Base-by-base conservation (phyloP, 2,113 vertebrate genomes). In the Columba janthina region DNA sequence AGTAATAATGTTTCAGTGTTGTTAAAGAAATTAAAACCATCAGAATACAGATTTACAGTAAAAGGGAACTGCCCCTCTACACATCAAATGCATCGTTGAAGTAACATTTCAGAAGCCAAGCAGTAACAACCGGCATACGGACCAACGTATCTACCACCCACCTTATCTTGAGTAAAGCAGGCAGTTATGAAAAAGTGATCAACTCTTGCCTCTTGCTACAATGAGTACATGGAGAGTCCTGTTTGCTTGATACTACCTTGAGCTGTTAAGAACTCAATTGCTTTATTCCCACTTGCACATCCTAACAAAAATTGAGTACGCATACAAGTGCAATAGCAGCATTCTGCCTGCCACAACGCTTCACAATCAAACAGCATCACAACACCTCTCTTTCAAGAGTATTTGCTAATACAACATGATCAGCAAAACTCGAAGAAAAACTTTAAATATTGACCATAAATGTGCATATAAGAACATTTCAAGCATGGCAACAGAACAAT, bases 401-500 rank as follows among this genome's bases (percentile, higher is more conserved):
- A 57, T 86, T 94, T 2, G 0, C 9, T 66, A 93, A 90, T 44
- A 85, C 34, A 74, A 17, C 64, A 38, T 73, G 31, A 82, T 66
- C 29, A 70, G 1, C 75, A 94, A 77, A 97, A 46, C 38, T 75
- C 93, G 85, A 91, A 88, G 90, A 88, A 95, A 97, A 94, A 85
- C 58, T 96, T 95, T 80, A 97, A 97, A 95, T 89, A 74, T 85
- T 61, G 28, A 93, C 36, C 70, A 81, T 57, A 92, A 78, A 94
- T 40, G 60, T 69, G 69, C 85, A 91, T 60, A 80, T 38, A 97
- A 94, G 78, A 93, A 97, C 85, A 90, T 71, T 90, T 65, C 69
- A 96, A 95, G 74, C 80, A 93, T 71, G 92, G 82, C 94, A 96
- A 95, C 40, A 92, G 80, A 97, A 97, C 91, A 95, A 81, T 89